Conservation (phyloP, 2,888 invertebrate species). For the Andrena fulva region DNA sequence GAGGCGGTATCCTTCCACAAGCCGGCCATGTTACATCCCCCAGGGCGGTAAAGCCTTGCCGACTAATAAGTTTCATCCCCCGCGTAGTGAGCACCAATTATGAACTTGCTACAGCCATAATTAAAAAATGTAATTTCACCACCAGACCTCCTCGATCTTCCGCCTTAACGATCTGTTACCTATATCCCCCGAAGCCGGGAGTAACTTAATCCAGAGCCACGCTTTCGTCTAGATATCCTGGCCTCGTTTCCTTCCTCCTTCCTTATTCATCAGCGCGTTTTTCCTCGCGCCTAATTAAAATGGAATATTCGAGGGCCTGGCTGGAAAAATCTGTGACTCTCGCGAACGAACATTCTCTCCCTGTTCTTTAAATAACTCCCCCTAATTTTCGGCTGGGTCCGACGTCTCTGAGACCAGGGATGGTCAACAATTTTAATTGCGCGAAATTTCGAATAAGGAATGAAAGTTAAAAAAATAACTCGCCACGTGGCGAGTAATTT, state of each 20-base stretch:
- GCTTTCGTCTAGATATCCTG: background rate
- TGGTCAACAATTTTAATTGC: too few relatives aligned
- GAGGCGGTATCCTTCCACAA: slow-evolving; percentile 72
- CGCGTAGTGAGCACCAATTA: slow-evolving; percentile 84
- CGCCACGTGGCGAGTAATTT: too few relatives aligned
- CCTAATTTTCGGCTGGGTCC: too few relatives aligned
- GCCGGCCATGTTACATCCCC: slow-evolving; percentile 72
- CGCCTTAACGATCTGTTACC: slow-evolving; percentile 71
- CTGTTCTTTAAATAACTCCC: too few relatives aligned
- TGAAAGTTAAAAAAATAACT: too few relatives aligned
- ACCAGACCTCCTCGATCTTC: slow-evolving; percentile 72
- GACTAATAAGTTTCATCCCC: slow-evolving; percentile 84
- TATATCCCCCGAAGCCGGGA: slow-evolving; percentile 51
- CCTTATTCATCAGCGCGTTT: slow-evolving; percentile 14
- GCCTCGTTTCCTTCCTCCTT: slow-evolving; percentile 1
- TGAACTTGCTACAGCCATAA: slow-evolving; percentile 81
- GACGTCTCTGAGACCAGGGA: too few relatives aligned
- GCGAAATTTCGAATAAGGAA: too few relatives aligned
- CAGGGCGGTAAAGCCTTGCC: slow-evolving; percentile 72
- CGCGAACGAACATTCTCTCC: background rate
- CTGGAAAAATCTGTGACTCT: background rate
- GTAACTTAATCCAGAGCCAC: slow-evolving; percentile 43
- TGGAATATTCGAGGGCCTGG: background rate
- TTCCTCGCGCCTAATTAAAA: slow-evolving; percentile 2
- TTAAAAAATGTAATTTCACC: slow-evolving; percentile 82